Conservation (phyloP, 2,888 invertebrate genomes). For the Teinopalpus imperialis region DNA sequence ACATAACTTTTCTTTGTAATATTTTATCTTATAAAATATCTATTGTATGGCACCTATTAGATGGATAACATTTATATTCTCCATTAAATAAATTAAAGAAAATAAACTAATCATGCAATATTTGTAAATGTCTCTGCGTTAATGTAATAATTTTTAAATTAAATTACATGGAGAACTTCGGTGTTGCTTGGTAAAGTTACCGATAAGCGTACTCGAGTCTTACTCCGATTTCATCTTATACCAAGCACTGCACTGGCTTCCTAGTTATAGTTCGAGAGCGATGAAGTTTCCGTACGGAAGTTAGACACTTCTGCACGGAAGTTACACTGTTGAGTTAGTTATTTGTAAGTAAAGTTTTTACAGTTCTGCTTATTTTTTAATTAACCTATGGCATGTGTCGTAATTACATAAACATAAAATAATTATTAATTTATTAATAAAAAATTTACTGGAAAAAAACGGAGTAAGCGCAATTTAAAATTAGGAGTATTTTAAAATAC, state of each 20-base stretch:
- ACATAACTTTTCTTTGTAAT: too few species aligned
- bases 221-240: conserved; percentile 22
- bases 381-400: not conserved
- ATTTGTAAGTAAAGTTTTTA: conserved; percentile 16
- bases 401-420: not conserved
- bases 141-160: conserved; percentile 3
- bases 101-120: too few species aligned
- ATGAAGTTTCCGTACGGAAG: conserved; percentile 15
- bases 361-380: conserved; percentile 11
- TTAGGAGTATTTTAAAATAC: too few species aligned
- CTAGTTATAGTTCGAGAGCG: conserved; percentile 24
- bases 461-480: too few species aligned
- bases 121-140: too few species aligned
- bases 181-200: conserved; percentile 18
- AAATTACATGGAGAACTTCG: conserved; percentile 6
- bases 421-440: too few species aligned
- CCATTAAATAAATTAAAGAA: too few species aligned
- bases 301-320: conserved; percentile 19
- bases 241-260: conserved; percentile 16
- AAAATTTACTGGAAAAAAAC: too few species aligned
- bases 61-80: too few species aligned
- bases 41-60: too few species aligned
- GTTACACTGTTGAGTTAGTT: conserved; percentile 16
- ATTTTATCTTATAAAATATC: too few species aligned
- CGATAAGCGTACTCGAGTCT: conserved; percentile 20